These are phyloP conservation scores for Apogon talboti DNA, from an alignment of 2,797 vertebrate genomes.

Conservation along the genomic window DNA sequence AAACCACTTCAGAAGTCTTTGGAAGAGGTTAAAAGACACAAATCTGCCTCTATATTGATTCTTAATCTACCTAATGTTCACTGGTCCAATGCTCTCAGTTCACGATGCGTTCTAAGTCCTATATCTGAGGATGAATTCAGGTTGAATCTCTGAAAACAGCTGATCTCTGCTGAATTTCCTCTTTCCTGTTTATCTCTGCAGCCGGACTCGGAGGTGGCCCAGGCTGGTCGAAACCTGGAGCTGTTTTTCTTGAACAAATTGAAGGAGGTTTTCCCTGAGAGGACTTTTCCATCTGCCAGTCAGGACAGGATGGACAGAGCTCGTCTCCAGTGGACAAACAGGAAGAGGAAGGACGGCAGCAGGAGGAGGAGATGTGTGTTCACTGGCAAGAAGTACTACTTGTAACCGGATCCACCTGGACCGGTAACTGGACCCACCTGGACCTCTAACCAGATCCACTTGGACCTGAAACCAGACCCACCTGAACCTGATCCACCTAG, in stretches of 20 bases:
- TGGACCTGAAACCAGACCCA: too few species aligned
- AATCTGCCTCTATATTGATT: neutral
- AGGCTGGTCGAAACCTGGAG: slow-evolving; percentile 91
- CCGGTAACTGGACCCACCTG: too few species aligned
- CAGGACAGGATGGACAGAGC: slow-evolving; percentile 78
- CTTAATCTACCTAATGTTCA: neutral
- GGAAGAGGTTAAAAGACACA: too few species aligned
- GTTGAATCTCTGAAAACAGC: neutral
- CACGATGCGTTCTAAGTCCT: too few species aligned
- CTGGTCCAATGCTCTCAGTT: too few species aligned
- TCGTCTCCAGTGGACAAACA: slow-evolving; percentile 87
- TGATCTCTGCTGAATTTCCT: neutral
- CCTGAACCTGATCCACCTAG: too few species aligned
- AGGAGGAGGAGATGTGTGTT: slow-evolving; percentile 86
- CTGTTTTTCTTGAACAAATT: slow-evolving; percentile 89
- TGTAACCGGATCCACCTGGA: slow-evolving; percentile 24
- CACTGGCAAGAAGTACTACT: slow-evolving; percentile 71
- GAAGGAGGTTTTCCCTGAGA: slow-evolving; percentile 88
- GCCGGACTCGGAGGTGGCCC: slow-evolving; percentile 96
- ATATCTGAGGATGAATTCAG: neutral
- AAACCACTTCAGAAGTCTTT: too few species aligned
- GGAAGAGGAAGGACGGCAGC: slow-evolving; percentile 84
- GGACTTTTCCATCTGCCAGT: slow-evolving; percentile 82
- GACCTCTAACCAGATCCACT: too few species aligned
- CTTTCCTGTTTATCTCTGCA: slow-evolving; percentile 51